Conservation (phyloP, 2,797 vertebrate genomes). For the Hydrocynus forskahlii region DNA sequence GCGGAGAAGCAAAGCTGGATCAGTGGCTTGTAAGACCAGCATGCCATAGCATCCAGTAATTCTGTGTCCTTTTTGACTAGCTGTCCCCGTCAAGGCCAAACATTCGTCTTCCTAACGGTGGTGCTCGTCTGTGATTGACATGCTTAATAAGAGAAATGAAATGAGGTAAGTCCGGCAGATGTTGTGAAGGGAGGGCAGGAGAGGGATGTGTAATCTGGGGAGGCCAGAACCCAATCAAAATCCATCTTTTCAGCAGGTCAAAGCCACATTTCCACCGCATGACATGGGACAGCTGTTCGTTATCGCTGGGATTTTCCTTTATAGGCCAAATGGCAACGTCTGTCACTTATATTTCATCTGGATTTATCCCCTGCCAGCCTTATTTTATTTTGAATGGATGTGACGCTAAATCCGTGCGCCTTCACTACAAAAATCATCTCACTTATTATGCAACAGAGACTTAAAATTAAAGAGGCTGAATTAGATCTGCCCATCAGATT, state of each 20-base stretch:
- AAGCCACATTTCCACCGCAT: constrained; percentile 67
- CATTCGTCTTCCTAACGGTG: constrained; percentile 4
- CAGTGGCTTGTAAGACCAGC: not conserved
- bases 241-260: constrained; percentile 67
- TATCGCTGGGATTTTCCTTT: constrained; percentile 70
- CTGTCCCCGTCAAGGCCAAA: not conserved
- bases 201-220: constrained; percentile 54
- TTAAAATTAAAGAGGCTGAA: not conserved
- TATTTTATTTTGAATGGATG: constrained; percentile 60
- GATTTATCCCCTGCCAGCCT: constrained; percentile 66
- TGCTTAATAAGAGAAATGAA: constrained; percentile 25
- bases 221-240: constrained; percentile 73
- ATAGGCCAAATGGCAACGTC: constrained; percentile 51
- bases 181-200: constrained; percentile 36
- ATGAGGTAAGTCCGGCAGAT: constrained; percentile 41
- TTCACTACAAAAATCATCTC: constrained; percentile 3
- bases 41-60: not conserved
- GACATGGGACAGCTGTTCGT: constrained; percentile 75
- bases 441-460: constrained; percentile 7
- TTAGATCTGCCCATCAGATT: not conserved
- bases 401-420: constrained; percentile 16
- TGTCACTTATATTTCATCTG: constrained; percentile 72
- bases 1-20: constrained; percentile 3
- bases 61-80: not conserved
- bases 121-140: constrained; percentile 23